Percentiles rank a stretch among this genome's conserved stretches.
Evolutionary conservation across 1,140 invertebrate genomes (phyloP).

Genomic region (Bombus waltoni): DNA sequence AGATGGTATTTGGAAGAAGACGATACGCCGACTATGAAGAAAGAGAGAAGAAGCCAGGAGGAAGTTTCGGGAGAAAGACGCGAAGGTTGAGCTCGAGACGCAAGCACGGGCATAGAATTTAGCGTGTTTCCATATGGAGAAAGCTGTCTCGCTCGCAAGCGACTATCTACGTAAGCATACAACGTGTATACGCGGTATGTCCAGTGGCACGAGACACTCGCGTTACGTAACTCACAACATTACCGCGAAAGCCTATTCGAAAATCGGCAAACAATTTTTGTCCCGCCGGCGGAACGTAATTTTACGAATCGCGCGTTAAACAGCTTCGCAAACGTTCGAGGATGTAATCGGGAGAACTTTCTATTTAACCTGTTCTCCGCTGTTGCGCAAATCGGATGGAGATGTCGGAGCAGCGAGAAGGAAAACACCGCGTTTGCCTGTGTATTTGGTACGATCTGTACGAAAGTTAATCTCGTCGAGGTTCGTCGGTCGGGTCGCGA

Average conservation of each 20-base stretch:
- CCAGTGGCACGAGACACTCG: conserved; percentile 62
- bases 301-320: conserved; percentile 15
- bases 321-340: background rate
- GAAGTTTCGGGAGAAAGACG: background rate
- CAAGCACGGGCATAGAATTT: conserved; percentile 45
- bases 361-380: conserved; percentile 18
- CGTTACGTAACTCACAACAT: conserved; percentile 66
- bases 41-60: background rate
- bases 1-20: background rate
- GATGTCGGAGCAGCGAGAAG: background rate
- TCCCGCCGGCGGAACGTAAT: background rate
- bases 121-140: conserved; percentile 70
- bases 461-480: too few species aligned
- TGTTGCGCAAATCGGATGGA: conserved; percentile 8
- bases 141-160: conserved; percentile 60
- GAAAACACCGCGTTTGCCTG: too few species aligned
- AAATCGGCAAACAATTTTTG: conserved; percentile 41
- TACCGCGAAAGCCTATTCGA: conserved; percentile 62
- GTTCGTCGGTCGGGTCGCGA: too few species aligned
- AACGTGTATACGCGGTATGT: conserved; percentile 48
- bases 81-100: conserved; percentile 4
- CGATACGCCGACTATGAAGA: background rate
- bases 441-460: too few species aligned
- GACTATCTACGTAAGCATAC: conserved; percentile 53
- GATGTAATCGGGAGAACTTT: conserved; percentile 35